Evolutionary conservation across 2,797 vertebrate genomes (phyloP).

Genomic region (Oreortyx pictus): DNA sequence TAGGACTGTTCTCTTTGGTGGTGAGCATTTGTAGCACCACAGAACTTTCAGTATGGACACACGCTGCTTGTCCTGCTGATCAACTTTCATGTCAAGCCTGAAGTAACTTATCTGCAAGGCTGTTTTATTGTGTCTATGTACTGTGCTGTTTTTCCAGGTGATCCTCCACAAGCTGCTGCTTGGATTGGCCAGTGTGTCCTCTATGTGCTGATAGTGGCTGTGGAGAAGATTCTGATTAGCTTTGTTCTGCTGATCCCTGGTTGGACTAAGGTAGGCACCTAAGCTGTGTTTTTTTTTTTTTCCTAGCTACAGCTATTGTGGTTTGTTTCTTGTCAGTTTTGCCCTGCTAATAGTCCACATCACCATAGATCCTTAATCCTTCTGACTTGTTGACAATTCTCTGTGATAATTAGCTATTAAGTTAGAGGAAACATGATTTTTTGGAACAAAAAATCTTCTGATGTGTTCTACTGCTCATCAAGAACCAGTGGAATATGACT

Average conservation of each 20-base stretch:
- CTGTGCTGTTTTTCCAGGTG: conserved; percentile 67
- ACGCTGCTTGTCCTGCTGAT: neutral
- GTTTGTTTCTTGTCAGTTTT: neutral
- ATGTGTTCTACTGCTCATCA: neutral
- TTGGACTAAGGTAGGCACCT: conserved; percentile 76
- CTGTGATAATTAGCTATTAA: neutral
- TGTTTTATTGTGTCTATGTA: neutral
- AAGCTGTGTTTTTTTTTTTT: neutral
- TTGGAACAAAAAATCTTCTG: neutral
- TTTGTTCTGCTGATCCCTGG: conserved; percentile 82
- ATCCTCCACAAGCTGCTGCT: conserved; percentile 81
- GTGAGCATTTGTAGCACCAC: neutral
- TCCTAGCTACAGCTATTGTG: neutral
- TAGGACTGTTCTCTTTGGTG: neutral
- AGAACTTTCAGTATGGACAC: neutral
- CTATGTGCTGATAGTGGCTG: conserved; percentile 85
- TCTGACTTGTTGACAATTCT: neutral
- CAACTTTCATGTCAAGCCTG: neutral
- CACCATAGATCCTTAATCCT: neutral
- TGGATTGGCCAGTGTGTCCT: conserved; percentile 83
- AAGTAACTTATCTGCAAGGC: neutral
- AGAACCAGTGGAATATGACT: neutral
- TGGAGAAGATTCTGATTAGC: conserved; percentile 83
- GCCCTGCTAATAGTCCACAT: neutral
- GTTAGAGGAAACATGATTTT: neutral